A percentile compares a stretch with the other conserved stretches of the same genome.
These are phyloP conservation scores for Platichthys stellatus DNA, from an alignment of 2,113 vertebrate genomes.

Conservation along the genomic window DNA sequence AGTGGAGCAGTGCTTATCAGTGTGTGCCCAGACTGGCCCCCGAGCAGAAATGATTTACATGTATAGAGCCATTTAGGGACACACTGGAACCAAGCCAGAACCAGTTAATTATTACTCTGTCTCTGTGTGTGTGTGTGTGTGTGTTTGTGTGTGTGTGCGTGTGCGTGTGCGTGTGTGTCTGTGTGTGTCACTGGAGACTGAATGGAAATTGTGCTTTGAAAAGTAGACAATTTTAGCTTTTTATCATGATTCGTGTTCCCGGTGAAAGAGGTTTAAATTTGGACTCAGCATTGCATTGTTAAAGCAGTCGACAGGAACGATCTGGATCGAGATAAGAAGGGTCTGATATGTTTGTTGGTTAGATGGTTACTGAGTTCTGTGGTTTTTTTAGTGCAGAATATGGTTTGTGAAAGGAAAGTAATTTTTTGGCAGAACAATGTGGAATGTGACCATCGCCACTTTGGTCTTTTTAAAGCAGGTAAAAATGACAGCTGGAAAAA, in stretches of 20 bases:
- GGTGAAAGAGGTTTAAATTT: conserved; percentile 47
- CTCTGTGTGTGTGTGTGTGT: conserved; percentile 33
- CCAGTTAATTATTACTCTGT: conserved; percentile 70
- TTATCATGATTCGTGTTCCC: conserved; percentile 39
- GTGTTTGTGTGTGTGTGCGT: conserved; percentile 15
- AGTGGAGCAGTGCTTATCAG: conserved; percentile 65
- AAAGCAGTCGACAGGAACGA: conserved; percentile 21
- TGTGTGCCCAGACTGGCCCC: conserved; percentile 70
- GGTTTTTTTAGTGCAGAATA: background rate
- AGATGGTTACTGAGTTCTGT: conserved; percentile 18
- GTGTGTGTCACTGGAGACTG: conserved; percentile 33
- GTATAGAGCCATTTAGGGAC: conserved; percentile 74
- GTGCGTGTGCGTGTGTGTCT: no score
- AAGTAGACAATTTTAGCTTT: conserved; percentile 44
- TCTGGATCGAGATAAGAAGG: conserved; percentile 24
- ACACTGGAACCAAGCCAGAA: conserved; percentile 65
- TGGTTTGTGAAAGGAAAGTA: conserved; percentile 18
- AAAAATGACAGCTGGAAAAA: background rate
- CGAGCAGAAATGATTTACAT: conserved; percentile 72
- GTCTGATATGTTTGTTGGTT: conserved; percentile 29
- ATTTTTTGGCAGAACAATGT: conserved; percentile 31
- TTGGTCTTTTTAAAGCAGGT: conserved; percentile 31
- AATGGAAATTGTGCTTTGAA: conserved; percentile 45
- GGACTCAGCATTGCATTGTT: conserved; percentile 45
- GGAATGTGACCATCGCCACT: no score